Percentiles rank a stretch among this genome's conserved stretches.
phyloP scores from a whole-genome alignment of 2,797 vertebrate species.

The Melanotaenia trifasciata region DNA sequence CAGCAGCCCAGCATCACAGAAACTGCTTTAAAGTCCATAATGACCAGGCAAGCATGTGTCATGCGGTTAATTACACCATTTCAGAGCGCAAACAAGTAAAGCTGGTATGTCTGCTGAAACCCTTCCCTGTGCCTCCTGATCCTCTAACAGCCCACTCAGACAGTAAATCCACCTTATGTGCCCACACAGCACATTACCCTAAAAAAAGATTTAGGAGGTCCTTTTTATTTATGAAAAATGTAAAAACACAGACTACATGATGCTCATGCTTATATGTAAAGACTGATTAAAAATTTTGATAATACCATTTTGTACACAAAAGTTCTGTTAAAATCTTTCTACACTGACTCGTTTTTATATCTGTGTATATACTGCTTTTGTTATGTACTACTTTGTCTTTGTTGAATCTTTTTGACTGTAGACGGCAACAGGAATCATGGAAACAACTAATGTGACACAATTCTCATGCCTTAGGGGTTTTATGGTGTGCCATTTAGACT shows the following conservation, averaged over 20 bases:
- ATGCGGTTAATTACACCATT: not conserved
- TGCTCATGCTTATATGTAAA: too few species aligned
- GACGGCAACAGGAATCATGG: constrained; percentile 1
- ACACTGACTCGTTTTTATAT: not conserved
- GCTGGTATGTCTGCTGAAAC: not conserved
- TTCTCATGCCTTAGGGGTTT: not conserved
- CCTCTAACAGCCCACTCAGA: not conserved
- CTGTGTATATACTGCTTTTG: not conserved
- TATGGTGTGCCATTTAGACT: constrained; percentile 5
- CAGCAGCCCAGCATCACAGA: too few species aligned
- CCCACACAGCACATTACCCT: too few species aligned
- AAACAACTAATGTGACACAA: constrained; percentile 3
- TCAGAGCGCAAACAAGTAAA: not conserved
- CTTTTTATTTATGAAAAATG: not conserved
- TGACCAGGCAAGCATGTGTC: not conserved
- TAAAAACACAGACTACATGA: too few species aligned
- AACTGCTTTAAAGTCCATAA: not conserved
- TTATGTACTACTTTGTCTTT: constrained; percentile 5
- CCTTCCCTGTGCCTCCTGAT: not conserved
- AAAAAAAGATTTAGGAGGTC: not conserved
- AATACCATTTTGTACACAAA: too few species aligned
- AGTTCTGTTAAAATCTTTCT: not conserved
- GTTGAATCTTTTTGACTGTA: constrained; percentile 16
- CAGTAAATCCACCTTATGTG: not conserved
- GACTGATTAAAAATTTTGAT: too few species aligned